Evolutionary conservation across 37 sponge, comb jelly and placozoan species (phyloP), one percentile per base, ranked within the genome.

Genomic region (Chondrilla cf. caribensis): DNA sequence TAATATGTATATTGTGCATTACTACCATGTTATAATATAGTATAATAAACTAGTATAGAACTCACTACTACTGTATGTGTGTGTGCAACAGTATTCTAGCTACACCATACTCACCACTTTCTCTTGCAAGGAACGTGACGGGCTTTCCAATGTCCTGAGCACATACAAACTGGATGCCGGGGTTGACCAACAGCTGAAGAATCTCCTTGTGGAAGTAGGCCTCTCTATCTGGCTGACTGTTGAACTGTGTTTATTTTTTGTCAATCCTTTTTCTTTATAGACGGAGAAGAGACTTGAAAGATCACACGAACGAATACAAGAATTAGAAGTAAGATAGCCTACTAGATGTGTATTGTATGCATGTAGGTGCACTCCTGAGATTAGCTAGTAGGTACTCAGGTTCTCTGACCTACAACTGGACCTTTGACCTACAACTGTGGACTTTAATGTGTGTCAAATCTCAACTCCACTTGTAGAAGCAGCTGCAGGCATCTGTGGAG

Each of bases 81-180:
- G 15, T 26, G 64, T 62, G 15, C 29, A 26, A 5, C 6, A 19
- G 64, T 62, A 62, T 15, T 7, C 29, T 29, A 6, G 22, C 5
- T 6, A 29, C 18, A 29, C 24, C 8, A 7, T 62, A 62, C 5
- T 6, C 29, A 62, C 29, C 4, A 29, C 6, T 15, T 22, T 8
- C 7, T 22, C 40, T 22, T 9, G 17, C 24, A 21, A 90, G 92
- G 89, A 88, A 54, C 75, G 93, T 33, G 93, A 92, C 70, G 93
- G 93, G 14, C 82, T 82, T 73, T 80, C 85, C 18, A 92, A 88
- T 88, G 90, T 92, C 26, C 89, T 92, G 36, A 92, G 85, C 32
- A 86, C 89, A 0, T 92, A 89, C 79, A 70, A 82, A 29, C 68
- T 88, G 38, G 89, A 92, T 64, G 40, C 80, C 15, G 89, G 89